Evolutionary conservation across 2,113 vertebrate species (phyloP).

Genomic region (Salvelinus sp.): DNA sequence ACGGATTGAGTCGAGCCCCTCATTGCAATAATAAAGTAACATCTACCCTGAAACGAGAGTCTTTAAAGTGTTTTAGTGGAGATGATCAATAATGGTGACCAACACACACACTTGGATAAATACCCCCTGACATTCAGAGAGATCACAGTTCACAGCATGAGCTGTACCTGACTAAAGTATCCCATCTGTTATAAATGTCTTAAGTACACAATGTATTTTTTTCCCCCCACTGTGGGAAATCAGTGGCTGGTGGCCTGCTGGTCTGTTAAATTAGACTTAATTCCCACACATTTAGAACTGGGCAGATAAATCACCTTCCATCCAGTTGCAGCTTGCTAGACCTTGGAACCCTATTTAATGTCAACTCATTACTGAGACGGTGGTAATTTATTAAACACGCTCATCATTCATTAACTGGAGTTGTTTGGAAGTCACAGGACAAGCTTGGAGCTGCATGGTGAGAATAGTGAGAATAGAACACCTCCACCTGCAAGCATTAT

Average conservation of each 20-base stretch:
- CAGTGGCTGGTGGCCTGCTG: neutral
- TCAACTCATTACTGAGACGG: slow-evolving; percentile 77
- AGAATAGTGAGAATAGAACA: neutral
- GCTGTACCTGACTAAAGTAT: too few species aligned
- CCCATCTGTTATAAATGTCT: too few species aligned
- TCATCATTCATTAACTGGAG: slow-evolving; percentile 71
- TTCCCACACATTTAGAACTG: slow-evolving; percentile 2
- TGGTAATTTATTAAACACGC: slow-evolving; percentile 67
- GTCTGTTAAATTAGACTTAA: too few species aligned
- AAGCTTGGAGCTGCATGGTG: neutral
- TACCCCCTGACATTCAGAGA: too few species aligned
- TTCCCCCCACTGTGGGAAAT: neutral
- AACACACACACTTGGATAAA: too few species aligned
- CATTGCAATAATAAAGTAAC: too few species aligned
- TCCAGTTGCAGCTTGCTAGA: slow-evolving; percentile 14
- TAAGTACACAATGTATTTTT: too few species aligned
- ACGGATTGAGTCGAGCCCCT: too few species aligned
- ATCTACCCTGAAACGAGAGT: too few species aligned
- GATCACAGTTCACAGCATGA: too few species aligned
- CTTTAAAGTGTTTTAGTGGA: too few species aligned
- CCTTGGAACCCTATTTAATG: slow-evolving; percentile 72
- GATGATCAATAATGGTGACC: too few species aligned
- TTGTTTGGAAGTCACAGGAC: neutral
- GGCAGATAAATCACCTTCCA: slow-evolving; percentile 57
- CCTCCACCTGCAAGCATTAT: neutral